Conservation (phyloP, 2,888 invertebrate genomes). For the Gari tellinella region DNA sequence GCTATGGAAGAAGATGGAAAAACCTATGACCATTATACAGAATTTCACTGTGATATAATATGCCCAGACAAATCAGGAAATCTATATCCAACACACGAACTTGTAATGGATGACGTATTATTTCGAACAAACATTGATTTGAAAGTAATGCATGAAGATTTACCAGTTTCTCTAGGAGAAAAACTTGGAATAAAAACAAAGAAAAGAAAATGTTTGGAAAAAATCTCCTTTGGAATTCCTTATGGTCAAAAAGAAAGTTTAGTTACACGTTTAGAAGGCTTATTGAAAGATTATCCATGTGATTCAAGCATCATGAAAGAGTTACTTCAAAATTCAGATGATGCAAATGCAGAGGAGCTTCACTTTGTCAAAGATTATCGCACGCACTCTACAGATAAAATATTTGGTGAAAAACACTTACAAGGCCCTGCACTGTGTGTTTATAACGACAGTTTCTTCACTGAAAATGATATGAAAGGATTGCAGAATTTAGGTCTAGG, state of each 20-base stretch:
- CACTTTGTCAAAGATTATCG: slow-evolving; percentile 63
- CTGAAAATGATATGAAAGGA: slow-evolving; percentile 75
- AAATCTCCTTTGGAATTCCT: slow-evolving; percentile 48
- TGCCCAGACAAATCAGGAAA: slow-evolving; percentile 69
- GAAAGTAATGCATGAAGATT: slow-evolving; percentile 58
- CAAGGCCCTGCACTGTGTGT: slow-evolving; percentile 57
- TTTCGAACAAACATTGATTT: slow-evolving; percentile 60
- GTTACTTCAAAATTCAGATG: slow-evolving; percentile 81
- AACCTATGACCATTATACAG: slow-evolving; percentile 10
- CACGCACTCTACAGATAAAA: slow-evolving; percentile 7
- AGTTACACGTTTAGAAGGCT: slow-evolving; percentile 72
- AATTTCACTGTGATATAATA: slow-evolving; percentile 32
- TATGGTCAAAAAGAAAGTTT: slow-evolving; percentile 81
- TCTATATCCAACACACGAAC: slow-evolving; percentile 56
- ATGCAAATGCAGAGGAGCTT: slow-evolving; percentile 78
- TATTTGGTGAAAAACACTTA: slow-evolving; percentile 40
- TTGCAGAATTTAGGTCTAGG: slow-evolving; percentile 80
- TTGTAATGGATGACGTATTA: slow-evolving; percentile 72
- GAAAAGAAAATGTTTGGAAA: slow-evolving; percentile 23
- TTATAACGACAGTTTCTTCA: slow-evolving; percentile 80
- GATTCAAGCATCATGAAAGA: slow-evolving; percentile 81
- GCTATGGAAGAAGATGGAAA: neutral
- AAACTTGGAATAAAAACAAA: slow-evolving; percentile 66
- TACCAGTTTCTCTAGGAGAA: slow-evolving; percentile 62
- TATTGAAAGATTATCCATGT: slow-evolving; percentile 77